Evolutionary conservation across 2,113 vertebrate genomes (phyloP).

Genomic region (Mustela nigripes): DNA sequence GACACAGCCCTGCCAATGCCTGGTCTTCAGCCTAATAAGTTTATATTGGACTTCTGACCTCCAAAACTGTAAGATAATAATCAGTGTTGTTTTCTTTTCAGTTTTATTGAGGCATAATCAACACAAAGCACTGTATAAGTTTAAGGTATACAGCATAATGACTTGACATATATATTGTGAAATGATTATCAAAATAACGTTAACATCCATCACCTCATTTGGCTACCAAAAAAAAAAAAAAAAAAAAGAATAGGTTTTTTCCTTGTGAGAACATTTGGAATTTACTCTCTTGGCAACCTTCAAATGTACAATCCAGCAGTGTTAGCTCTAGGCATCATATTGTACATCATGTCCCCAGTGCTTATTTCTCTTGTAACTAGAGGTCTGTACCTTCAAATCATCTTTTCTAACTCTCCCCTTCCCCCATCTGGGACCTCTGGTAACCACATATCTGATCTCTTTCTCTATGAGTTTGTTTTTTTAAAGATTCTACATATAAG

Average conservation of each 20-base stretch:
- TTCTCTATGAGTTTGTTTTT: neutral
- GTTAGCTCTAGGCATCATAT: neutral
- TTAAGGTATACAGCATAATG: neutral
- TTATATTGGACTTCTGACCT: neutral
- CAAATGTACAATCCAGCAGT: neutral
- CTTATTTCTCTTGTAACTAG: neutral
- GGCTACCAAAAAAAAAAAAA: neutral
- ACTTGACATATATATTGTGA: neutral
- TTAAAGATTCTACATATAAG: neutral
- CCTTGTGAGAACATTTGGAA: neutral
- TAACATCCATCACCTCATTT: neutral
- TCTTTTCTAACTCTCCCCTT: neutral
- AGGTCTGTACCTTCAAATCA: neutral
- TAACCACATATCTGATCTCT: neutral
- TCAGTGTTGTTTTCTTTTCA: conserved; percentile 35
- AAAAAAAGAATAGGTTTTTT: neutral
- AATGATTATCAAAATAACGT: neutral
- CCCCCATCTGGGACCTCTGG: neutral
- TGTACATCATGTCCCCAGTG: neutral
- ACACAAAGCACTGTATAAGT: neutral
- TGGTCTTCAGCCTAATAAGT: neutral
- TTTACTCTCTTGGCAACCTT: neutral
- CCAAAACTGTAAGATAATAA: neutral
- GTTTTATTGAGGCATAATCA: neutral
- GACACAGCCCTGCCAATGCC: neutral